phyloP scores from a whole-genome alignment of 1,140 invertebrate genomes.

The Druon quercuslanigerum region DNA sequence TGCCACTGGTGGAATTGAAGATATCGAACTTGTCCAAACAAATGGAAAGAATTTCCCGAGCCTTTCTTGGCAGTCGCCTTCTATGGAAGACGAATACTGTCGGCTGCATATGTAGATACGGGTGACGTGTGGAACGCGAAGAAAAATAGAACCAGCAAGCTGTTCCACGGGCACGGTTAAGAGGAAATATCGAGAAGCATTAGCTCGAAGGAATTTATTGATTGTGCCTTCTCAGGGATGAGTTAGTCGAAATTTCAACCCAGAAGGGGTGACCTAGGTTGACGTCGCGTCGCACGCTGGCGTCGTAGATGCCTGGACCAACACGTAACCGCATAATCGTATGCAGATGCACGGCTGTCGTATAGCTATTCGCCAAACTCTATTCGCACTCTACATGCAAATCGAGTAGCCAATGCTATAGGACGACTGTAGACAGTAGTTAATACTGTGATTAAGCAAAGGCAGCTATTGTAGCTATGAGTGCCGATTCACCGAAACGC shows the following conservation, averaged over 20 bases:
- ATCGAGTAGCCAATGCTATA: slow-evolving; percentile 43
- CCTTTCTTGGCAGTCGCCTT: not conserved
- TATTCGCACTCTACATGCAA: slow-evolving; percentile 59
- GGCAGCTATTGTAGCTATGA: slow-evolving; percentile 36
- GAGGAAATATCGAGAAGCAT: slow-evolving; percentile 6
- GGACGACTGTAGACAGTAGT: slow-evolving; percentile 46
- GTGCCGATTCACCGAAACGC: not conserved
- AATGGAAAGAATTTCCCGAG: slow-evolving; percentile 18
- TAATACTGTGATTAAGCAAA: slow-evolving; percentile 52
- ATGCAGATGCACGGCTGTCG: slow-evolving; percentile 55
- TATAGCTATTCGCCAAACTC: slow-evolving; percentile 55
- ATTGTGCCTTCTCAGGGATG: not conserved
- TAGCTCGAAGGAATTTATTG: slow-evolving; percentile 19
- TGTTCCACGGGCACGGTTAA: slow-evolving; percentile 1
- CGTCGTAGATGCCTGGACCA: slow-evolving; percentile 54
- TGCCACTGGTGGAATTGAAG: slow-evolving; percentile 12
- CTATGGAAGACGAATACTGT: slow-evolving; percentile 1
- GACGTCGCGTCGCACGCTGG: not conserved
- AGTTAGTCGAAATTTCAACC: not conserved
- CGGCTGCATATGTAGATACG: slow-evolving; percentile 17
- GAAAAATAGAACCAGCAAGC: slow-evolving; percentile 22
- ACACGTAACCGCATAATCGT: slow-evolving; percentile 58
- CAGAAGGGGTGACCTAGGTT: slow-evolving; percentile 4
- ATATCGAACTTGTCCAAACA: slow-evolving; percentile 12
- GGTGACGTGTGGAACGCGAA: slow-evolving; percentile 6